phyloP scores from a whole-genome alignment of 1,140 invertebrate species.

The Monomorium pharaonis region DNA sequence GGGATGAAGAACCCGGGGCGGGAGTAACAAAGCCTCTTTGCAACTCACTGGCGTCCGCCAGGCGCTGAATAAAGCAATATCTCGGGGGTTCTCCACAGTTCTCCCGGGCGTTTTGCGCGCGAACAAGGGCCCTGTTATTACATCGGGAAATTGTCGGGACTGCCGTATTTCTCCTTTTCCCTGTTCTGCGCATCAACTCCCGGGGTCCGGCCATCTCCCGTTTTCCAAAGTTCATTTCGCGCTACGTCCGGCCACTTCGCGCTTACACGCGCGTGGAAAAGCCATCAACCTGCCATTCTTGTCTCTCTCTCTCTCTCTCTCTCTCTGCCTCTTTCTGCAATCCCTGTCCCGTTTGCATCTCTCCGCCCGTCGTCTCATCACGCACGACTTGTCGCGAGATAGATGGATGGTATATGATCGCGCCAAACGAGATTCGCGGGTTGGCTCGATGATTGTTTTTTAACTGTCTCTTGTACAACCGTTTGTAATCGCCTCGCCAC shows the following conservation, averaged over 20 bases:
- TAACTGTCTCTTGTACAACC: conserved; percentile 22
- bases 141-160: conserved; percentile 67
- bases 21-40: conserved; percentile 64
- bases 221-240: conserved; percentile 48
- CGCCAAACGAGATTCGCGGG: conserved; percentile 15
- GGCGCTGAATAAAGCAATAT: conserved; percentile 72
- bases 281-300: not conserved
- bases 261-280: conserved; percentile 17
- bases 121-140: conserved; percentile 66
- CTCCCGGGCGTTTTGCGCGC: conserved; percentile 54
- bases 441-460: conserved; percentile 42
- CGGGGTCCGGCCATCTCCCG: not conserved
- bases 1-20: conserved; percentile 7
- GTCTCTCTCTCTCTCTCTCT: not conserved
- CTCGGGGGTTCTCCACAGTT: conserved; percentile 43
- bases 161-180: conserved; percentile 9
- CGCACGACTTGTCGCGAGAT: conserved; percentile 28
- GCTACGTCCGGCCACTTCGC: conserved; percentile 27
- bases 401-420: conserved; percentile 20
- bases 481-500: not conserved
- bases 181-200: not conserved
- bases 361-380: conserved; percentile 12
- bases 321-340: not conserved
- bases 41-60: conserved; percentile 48
- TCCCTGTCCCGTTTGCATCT: not conserved